phyloP scores from a whole-genome alignment of 2,113 vertebrate genomes.

The Scomber colias region DNA sequence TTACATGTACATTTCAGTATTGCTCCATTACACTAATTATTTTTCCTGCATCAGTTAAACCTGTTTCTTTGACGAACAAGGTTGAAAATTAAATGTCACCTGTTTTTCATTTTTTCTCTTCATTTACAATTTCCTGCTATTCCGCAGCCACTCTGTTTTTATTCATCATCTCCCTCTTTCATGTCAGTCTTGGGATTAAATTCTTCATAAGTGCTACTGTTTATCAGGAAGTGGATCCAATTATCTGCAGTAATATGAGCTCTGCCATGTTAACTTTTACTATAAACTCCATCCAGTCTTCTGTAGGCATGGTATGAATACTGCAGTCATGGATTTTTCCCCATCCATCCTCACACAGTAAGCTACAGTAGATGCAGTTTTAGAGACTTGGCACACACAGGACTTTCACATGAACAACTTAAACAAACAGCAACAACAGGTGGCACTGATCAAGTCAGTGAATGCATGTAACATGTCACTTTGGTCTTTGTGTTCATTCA shows the following conservation, averaged over 20 bases:
- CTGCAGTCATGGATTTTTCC: neutral
- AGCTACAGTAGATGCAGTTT: neutral
- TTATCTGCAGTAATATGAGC: neutral
- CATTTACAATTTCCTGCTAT: neutral
- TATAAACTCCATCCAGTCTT: neutral
- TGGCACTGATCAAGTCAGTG: neutral
- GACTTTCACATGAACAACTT: constrained; percentile 55
- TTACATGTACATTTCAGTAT: too few species aligned
- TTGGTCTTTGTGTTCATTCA: neutral
- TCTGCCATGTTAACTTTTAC: neutral
- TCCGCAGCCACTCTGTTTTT: neutral
- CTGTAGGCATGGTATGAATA: neutral
- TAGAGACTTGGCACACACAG: constrained; percentile 6
- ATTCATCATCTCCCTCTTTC: neutral
- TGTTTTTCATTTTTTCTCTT: neutral
- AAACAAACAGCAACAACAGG: constrained; percentile 63
- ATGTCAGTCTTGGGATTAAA: neutral
- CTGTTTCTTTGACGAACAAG: neutral
- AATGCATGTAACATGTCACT: neutral
- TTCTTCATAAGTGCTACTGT: constrained; percentile 39
- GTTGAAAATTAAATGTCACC: neutral
- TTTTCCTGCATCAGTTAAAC: neutral
- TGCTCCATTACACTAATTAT: neutral
- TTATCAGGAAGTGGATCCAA: constrained; percentile 48
- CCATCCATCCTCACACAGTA: neutral